Percentiles rank a stretch among this genome's conserved stretches.
Conservation (phyloP, 2,797 vertebrate species). For the Myotis myotis region DNA sequence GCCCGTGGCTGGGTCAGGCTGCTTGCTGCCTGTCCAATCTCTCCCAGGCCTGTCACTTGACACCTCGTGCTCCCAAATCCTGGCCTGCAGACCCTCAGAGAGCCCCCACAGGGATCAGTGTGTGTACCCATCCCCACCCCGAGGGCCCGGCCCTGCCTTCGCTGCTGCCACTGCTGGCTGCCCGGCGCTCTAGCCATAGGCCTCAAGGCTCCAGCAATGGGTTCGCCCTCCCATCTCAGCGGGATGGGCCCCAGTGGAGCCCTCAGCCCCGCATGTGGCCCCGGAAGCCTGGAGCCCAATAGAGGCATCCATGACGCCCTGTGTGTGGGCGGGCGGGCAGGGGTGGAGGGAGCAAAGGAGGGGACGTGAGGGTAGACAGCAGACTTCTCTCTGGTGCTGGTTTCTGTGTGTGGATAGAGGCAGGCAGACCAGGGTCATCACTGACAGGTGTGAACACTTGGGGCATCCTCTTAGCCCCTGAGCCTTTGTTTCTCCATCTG, state of each 20-base stretch:
- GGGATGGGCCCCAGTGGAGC: not conserved
- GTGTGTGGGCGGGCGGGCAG: rapidly evolving
- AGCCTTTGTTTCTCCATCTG: not conserved
- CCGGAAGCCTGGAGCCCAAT: not conserved
- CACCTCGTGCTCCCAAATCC: not conserved
- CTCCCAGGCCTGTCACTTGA: not conserved
- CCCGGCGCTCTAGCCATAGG: rapidly evolving
- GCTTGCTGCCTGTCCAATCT: not conserved
- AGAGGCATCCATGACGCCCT: not conserved
- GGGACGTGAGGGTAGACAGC: not conserved
- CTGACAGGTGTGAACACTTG: not conserved
- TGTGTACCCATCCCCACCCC: not conserved
- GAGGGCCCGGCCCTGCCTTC: rapidly evolving
- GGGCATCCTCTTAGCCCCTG: not conserved
- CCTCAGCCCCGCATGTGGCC: too few relatives aligned
- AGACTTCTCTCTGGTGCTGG: not conserved
- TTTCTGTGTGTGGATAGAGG: not conserved
- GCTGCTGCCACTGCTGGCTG: not conserved
- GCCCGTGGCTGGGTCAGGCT: not conserved
- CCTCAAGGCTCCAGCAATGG: not conserved
- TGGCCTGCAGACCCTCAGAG: not conserved
- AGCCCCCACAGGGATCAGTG: not conserved
- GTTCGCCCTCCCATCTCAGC: not conserved
- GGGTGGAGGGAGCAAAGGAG: not conserved
- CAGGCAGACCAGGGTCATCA: not conserved